Evolutionary conservation across 2,797 vertebrate species (phyloP), one percentile per base, ranked within the genome.

Genomic region (Malurus splendens): DNA sequence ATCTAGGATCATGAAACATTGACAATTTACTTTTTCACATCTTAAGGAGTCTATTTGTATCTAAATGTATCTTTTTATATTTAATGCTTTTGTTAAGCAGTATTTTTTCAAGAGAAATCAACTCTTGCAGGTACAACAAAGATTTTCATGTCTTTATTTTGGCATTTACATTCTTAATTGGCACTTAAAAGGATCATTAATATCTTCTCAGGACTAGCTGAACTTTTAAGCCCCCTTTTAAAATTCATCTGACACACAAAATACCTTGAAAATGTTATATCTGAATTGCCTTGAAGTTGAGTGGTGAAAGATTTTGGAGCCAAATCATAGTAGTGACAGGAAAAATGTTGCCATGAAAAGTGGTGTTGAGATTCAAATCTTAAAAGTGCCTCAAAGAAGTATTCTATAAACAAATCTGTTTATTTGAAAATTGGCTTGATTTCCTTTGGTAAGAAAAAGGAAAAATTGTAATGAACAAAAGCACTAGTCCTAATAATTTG

Each of bases 121-220:
- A 22, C 16, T 82, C 32, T 32, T 88, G 30, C 36, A 78, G 59
- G 84, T 81, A 73, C 87, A 88, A 74, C 23, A 55, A 73, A 86
- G 28, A 44, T 41, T 81, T 54, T 24, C 36, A 24, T 65, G 41
- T 70, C 82, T 68, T 95, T 92, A 81, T 81, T 94, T 90, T 89
- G 60, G 87, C 54, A 73, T 92, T 91, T 90, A 22, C 32, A 32
- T 91, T 94, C 39, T 57, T 89, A 94, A 86, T 74, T 89, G 82
- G 51, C 42, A n/a, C 30, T 87, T 86, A 20, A 64, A 68, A 65
- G 12, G 47, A 60, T 86, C 36, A 22, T 86, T 73, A 82, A 57
- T 59, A 67, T 72, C 19, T 85, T 92, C 82, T 90, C 78, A 86
- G 44, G 61, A 90, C n/a, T 75, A 44, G 6, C 14, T 81, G 71